Evolutionary conservation across 1,140 invertebrate species (phyloP).

Genomic region (Bombyx mandarina): DNA sequence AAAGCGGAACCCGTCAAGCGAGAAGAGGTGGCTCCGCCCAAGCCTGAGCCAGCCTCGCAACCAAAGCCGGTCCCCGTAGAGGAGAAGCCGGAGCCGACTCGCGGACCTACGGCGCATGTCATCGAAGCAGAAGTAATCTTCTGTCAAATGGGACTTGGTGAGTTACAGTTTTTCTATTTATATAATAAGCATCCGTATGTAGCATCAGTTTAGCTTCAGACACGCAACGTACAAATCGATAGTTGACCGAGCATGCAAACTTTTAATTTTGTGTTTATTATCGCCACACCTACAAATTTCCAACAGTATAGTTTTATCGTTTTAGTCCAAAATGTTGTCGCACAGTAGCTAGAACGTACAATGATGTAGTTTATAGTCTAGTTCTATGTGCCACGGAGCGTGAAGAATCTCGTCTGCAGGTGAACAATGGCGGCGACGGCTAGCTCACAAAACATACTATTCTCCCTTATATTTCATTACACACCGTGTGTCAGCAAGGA

Average conservation of each 20-base stretch:
- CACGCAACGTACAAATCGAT: slow-evolving; percentile 2
- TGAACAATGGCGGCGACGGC: slow-evolving; percentile 13
- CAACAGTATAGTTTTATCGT: too few species aligned
- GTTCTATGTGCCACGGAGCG: slow-evolving; percentile 17
- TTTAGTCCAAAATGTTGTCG: too few species aligned
- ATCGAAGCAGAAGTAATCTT: slow-evolving; percentile 78
- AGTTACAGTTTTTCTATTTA: slow-evolving; percentile 33
- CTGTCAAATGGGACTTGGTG: slow-evolving; percentile 77
- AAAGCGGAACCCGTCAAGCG: slow-evolving; percentile 19
- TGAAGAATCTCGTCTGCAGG: slow-evolving; percentile 24
- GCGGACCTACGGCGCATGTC: slow-evolving; percentile 58
- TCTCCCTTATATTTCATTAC: too few species aligned
- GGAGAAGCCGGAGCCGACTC: slow-evolving; percentile 24
- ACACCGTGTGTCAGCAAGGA: too few species aligned
- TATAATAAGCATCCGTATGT: too few species aligned
- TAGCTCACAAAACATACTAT: too few species aligned
- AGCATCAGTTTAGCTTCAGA: too few species aligned
- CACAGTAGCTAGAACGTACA: too few species aligned
- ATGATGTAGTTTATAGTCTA: too few species aligned
- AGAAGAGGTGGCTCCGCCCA: slow-evolving; percentile 8
- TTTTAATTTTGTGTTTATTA: too few species aligned
- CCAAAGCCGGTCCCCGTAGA: slow-evolving; percentile 26
- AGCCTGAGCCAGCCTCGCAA: slow-evolving; percentile 27
- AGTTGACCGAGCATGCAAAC: neutral
- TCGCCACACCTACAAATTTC: too few species aligned